Evolutionary conservation across 2,888 invertebrate species (phyloP).

Genomic region (Philonicus albiceps): DNA sequence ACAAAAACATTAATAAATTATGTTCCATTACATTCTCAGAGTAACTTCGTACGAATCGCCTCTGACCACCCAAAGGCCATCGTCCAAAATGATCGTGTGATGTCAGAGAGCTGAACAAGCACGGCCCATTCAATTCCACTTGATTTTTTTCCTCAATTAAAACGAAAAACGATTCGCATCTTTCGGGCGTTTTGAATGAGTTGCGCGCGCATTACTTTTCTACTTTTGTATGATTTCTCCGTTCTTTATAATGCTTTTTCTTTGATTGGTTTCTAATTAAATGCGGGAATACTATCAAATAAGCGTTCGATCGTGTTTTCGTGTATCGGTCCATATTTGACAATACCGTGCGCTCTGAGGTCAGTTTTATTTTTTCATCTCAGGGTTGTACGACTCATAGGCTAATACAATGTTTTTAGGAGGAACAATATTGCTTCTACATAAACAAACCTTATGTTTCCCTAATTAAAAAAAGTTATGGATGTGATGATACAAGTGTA

Average conservation of each 20-base stretch:
- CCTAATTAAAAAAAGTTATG: not conserved
- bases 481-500: not conserved
- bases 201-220: not conserved
- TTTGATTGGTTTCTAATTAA: not conserved
- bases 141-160: not conserved
- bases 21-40: not conserved
- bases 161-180: not conserved
- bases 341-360: not conserved
- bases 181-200: not conserved
- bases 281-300: not conserved
- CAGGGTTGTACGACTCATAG: not conserved
- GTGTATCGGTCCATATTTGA: not conserved
- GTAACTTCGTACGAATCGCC: not conserved
- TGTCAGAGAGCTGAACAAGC: not conserved
- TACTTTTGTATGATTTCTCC: not conserved
- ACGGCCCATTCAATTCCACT: not conserved
- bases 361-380: not conserved
- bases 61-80: not conserved
- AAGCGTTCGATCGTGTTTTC: not conserved
- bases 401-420: not conserved
- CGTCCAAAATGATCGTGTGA: not conserved
- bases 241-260: not conserved
- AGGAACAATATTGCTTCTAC: not conserved
- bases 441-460: not conserved
- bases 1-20: not conserved